Evolutionary conservation across 2,888 invertebrate genomes (phyloP).

Genomic region (Griposia aprilina): DNA sequence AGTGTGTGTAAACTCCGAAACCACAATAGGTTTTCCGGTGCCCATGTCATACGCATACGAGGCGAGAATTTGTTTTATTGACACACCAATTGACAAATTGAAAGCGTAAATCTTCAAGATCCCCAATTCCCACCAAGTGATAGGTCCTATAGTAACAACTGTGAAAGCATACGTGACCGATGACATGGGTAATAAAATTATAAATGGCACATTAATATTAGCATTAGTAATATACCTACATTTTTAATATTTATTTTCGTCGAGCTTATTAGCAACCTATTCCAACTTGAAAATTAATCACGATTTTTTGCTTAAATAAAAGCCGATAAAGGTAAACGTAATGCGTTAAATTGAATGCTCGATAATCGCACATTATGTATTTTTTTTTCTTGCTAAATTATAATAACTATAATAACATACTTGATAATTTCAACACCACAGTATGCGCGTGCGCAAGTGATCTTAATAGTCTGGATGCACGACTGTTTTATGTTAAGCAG

Average conservation of each 20-base stretch:
- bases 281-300: slow-evolving; percentile 55
- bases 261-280: slow-evolving; percentile 35
- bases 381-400: slow-evolving; percentile 43
- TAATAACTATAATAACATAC: slow-evolving; percentile 52
- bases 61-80: slow-evolving; percentile 18
- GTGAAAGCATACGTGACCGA: slow-evolving; percentile 5
- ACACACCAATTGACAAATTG: slow-evolving; percentile 37
- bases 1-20: not conserved
- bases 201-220: slow-evolving; percentile 29
- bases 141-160: not conserved
- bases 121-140: not conserved
- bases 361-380: slow-evolving; percentile 45
- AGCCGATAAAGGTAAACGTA: slow-evolving; percentile 46
- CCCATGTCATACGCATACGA: not conserved
- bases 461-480: slow-evolving; percentile 34
- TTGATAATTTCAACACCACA: slow-evolving; percentile 12
- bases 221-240: slow-evolving; percentile 21
- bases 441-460: slow-evolving; percentile 45
- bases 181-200: slow-evolving; percentile 35
- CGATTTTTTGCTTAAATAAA: slow-evolving; percentile 42
- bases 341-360: slow-evolving; percentile 56
- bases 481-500: slow-evolving; percentile 34
- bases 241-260: slow-evolving; percentile 26
- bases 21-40: slow-evolving; percentile 4
- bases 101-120: slow-evolving; percentile 21